Evolutionary conservation across 2,113 vertebrate species (phyloP).

Genomic region (Oryzias melastigma): DNA sequence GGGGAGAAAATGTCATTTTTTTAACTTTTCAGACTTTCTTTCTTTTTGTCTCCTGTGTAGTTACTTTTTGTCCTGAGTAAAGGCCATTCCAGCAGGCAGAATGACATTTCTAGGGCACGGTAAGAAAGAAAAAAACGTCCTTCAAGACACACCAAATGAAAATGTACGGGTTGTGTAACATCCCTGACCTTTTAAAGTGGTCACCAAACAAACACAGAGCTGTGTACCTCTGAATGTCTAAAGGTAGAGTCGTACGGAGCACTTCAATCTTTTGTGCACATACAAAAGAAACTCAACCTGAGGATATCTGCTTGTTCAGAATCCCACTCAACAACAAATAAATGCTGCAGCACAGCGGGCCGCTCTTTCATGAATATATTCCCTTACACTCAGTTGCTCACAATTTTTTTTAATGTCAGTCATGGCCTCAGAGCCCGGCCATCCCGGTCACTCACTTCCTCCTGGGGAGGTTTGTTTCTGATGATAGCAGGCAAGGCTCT

Average conservation of each 20-base stretch:
- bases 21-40: no score
- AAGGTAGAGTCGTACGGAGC: conserved; percentile 5
- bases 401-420: conserved; percentile 42
- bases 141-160: conserved; percentile 26
- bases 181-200: conserved; percentile 34
- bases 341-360: conserved; percentile 14
- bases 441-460: conserved; percentile 45
- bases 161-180: conserved; percentile 32
- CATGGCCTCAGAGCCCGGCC: conserved; percentile 35
- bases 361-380: conserved; percentile 32
- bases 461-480: conserved; percentile 55
- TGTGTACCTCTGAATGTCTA: neutral
- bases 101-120: conserved; percentile 60
- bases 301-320: conserved; percentile 4
- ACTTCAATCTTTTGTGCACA: neutral
- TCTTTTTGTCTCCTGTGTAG: conserved; percentile 14
- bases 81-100: conserved; percentile 47
- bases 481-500: conserved; percentile 50
- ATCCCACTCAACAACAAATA: conserved; percentile 18
- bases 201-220: conserved; percentile 7
- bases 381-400: conserved; percentile 20
- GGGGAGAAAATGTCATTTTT: neutral
- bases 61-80: conserved; percentile 45
- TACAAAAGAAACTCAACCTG: conserved; percentile 20
- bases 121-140: conserved; percentile 52